Base-by-base conservation (phyloP, 2,113 vertebrate genomes). In the Nyctereutes procyonoides region DNA sequence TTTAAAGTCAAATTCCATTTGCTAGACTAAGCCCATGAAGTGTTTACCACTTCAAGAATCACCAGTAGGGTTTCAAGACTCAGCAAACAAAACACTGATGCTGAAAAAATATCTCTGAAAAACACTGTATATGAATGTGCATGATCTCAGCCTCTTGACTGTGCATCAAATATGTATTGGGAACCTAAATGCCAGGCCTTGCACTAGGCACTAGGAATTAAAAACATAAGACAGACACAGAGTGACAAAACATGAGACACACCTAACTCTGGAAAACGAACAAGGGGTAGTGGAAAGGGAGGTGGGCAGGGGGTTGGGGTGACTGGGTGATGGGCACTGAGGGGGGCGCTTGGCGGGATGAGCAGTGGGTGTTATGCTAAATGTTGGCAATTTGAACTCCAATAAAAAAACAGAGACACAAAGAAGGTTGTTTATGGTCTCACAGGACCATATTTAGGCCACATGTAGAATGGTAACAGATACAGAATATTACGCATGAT, bases 71-170 rank as follows among this genome's bases (percentile, higher is more conserved):
- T 24, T 24, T 81, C n/a, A 74, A 95, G 58, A 88, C 26, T 43
- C 77, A 77, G 24, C 48, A 77, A 55, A 55, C 19, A 55, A 90
- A 82, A 63, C 65, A 48, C 8, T 10, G 69, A 48, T 2, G 43
- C 30, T 38, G 28, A 71, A 67, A 74, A 38, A 28, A 15, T 12
- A 19, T 19, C 65, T 67, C 32, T 65, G 63, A 28, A 26, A 71
- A 87, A 69, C 30, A 51, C 5, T 1, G 0, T 19, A 30, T 16
- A 4, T 11, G 4, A 2, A 63, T 11, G 16, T 53, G 28, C 13
- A 24, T 14, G 7, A 51, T 51, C 35, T 89, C 53, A 65, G 51
- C 53, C 35, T 85, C 56, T 43, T 53, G 14, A 51, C 17, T 13
- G 2, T 30, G 63, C 69, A 79, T 30, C 30, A 82, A 38, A 30